A percentile compares a stretch with the other conserved stretches of the same genome.
These are phyloP conservation scores for Drosophila borealis DNA, from an alignment of 2,888 invertebrate genomes.

Conservation along the genomic window DNA sequence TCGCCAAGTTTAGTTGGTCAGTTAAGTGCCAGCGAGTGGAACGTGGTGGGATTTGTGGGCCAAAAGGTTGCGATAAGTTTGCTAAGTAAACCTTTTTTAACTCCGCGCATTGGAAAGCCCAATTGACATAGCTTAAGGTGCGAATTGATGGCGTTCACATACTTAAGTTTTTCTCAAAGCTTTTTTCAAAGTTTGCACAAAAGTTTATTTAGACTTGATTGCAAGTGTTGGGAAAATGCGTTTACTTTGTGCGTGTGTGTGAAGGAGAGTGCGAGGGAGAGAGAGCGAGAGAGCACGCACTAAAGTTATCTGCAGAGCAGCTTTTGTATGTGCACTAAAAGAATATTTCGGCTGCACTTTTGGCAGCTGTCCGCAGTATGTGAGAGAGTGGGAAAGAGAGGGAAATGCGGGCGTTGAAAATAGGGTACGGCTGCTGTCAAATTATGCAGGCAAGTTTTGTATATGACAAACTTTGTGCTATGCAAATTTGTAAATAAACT, in stretches of 20 bases:
- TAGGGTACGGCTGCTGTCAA: conserved; percentile 34
- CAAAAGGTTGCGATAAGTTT: conserved; percentile 46
- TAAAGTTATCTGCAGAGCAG: conserved; percentile 23
- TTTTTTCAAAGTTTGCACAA: conserved; percentile 24
- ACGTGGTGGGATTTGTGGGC: conserved; percentile 52
- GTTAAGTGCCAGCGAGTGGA: conserved; percentile 36
- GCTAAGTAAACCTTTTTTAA: conserved; percentile 37
- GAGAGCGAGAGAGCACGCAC: conserved; percentile 1
- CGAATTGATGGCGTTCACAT: conserved; percentile 21
- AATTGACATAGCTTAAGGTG: conserved; percentile 44
- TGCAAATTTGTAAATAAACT: conserved; percentile 27
- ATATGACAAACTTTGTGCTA: conserved; percentile 25
- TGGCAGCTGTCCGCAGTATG: conserved; percentile 26
- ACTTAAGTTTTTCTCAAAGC: conserved; percentile 2
- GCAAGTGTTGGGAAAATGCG: conserved; percentile 8
- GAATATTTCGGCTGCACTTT: conserved; percentile 45
- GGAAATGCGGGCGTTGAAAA: conserved; percentile 26
- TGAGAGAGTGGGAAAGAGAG: conserved; percentile 3
- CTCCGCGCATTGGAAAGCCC: conserved; percentile 21
- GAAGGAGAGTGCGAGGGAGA: background rate
- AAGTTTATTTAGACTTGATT: conserved; percentile 14
- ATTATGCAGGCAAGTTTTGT: conserved; percentile 41
- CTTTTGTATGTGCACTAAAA: conserved; percentile 21
- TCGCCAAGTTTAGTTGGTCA: conserved; percentile 57
- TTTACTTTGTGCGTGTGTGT: conserved; percentile 4